Base-by-base conservation (phyloP, 2,888 invertebrate genomes). In the Hipparchia sbordonii region DNA sequence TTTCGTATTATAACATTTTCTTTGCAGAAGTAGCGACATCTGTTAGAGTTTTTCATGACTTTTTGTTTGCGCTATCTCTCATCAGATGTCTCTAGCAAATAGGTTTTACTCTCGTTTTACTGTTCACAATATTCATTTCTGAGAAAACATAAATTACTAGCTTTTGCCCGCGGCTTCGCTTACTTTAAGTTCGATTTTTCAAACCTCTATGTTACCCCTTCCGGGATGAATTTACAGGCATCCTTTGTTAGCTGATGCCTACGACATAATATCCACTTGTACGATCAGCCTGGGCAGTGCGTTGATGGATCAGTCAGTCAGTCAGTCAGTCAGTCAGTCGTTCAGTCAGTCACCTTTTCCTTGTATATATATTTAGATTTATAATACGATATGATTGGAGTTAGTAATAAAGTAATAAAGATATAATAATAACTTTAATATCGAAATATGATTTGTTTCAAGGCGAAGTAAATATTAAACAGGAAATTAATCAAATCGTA, bases 1-100 rank as follows among this genome's bases (percentile, higher is more conserved):
- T 12, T 2, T 39, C 39, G 23, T 23, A 39, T 39, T 39, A 23
- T 39, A 12, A 6, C 6, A 33, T 52, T 52, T 33, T 65, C 23
- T 3, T 9, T 33, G 45, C 9, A 48, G 33, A 65, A 8, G 23
- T 10, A 63, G 62, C 10, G 75, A 52, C 75, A 75, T 72, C 75
- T 75, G 63, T 45, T 8, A 52, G 7, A 45, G 13, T 51, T 63
- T 59, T 73, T 10, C n/a, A 2, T 10, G 62, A 66, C 57, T 48
- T 39, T 7, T 57, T 48, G 1, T 60, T 46, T 33, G 9, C 33
- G 9, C 56, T 68, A 45, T 52, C n/a, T 2, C 48, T n/a, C 57
- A 70, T 10, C 13, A 66, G 71, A 71, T 66, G 65, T 65, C 65
- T 7, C 59, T 46, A 57, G 10, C 0, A 6, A 13, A 10, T 1